Percentiles rank a stretch among this genome's conserved stretches.
Evolutionary conservation across 2,113 vertebrate genomes (phyloP).

Genomic region (Lepus timidus): DNA sequence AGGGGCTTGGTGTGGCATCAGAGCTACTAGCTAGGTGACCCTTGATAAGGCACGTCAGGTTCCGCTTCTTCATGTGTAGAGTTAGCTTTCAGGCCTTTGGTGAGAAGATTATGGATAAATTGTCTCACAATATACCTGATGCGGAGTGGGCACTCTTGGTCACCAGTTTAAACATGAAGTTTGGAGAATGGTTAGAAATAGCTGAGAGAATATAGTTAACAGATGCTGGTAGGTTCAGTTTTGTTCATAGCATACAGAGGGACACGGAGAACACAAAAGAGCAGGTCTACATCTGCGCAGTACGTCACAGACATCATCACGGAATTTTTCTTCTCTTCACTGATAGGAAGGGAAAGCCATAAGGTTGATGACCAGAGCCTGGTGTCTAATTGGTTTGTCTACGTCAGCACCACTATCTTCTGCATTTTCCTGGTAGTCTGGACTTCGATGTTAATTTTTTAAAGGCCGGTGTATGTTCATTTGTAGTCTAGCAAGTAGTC

Average conservation of each 20-base stretch:
- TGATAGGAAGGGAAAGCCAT: conserved; percentile 9
- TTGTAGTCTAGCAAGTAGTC: conserved; percentile 28
- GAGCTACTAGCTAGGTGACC: too few species aligned
- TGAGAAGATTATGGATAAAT: too few species aligned
- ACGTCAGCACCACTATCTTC: neutral
- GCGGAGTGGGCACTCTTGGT: neutral
- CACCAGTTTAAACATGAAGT: neutral
- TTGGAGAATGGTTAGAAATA: conserved; percentile 37
- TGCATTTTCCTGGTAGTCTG: neutral
- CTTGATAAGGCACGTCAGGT: too few species aligned
- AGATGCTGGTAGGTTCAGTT: conserved; percentile 19
- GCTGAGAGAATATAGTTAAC: conserved; percentile 41
- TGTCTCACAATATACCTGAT: too few species aligned
- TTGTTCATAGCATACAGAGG: conserved; percentile 38
- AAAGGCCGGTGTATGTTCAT: conserved; percentile 3
- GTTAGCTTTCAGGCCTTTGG: too few species aligned
- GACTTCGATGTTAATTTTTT: conserved; percentile 57
- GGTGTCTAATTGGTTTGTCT: neutral
- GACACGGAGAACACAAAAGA: conserved; percentile 14
- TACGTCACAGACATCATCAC: neutral
- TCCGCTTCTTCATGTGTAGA: too few species aligned
- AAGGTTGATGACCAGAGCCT: conserved; percentile 35
- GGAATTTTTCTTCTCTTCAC: conserved; percentile 37
- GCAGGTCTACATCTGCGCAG: neutral
- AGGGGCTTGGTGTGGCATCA: too few species aligned